Conservation (phyloP, 1,140 invertebrate species). For the Bombus pyrosoma region DNA sequence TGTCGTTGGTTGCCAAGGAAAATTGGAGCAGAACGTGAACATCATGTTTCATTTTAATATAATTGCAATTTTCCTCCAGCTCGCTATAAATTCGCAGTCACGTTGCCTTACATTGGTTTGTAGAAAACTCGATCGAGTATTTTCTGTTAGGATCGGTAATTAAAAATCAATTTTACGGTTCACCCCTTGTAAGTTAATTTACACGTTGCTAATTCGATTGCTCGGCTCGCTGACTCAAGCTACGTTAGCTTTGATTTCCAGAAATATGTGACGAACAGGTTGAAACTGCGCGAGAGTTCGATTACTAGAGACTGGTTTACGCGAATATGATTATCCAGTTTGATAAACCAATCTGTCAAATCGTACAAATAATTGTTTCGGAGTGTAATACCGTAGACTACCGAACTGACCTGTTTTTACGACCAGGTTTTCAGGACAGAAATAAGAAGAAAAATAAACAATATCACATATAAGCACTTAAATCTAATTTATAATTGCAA, state of each 20-base stretch:
- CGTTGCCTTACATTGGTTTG: too few relatives aligned
- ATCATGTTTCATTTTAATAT: too few relatives aligned
- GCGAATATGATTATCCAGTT: not conserved
- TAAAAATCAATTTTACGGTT: slow-evolving; percentile 10
- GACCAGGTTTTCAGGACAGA: too few relatives aligned
- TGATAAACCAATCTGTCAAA: not conserved
- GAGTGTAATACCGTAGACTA: too few relatives aligned
- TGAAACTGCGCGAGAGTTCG: not conserved
- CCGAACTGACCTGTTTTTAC: too few relatives aligned
- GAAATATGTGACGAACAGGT: not conserved
- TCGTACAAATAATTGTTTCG: not conserved
- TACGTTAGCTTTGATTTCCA: not conserved
- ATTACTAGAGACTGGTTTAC: not conserved
- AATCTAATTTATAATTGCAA: too few relatives aligned
- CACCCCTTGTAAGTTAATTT: not conserved
- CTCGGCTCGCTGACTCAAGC: not conserved
- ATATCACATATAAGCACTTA: too few relatives aligned
- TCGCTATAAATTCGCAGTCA: too few relatives aligned
- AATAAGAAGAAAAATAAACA: too few relatives aligned
- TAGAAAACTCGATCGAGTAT: not conserved
- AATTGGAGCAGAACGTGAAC: too few relatives aligned
- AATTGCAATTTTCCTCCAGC: too few relatives aligned
- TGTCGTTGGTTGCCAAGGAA: too few relatives aligned
- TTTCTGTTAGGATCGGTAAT: not conserved
- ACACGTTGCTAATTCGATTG: not conserved